A percentile compares a stretch with the other conserved stretches of the same genome.
Conservation (phyloP, 2,888 invertebrate species). For the Apoderus coryli region DNA sequence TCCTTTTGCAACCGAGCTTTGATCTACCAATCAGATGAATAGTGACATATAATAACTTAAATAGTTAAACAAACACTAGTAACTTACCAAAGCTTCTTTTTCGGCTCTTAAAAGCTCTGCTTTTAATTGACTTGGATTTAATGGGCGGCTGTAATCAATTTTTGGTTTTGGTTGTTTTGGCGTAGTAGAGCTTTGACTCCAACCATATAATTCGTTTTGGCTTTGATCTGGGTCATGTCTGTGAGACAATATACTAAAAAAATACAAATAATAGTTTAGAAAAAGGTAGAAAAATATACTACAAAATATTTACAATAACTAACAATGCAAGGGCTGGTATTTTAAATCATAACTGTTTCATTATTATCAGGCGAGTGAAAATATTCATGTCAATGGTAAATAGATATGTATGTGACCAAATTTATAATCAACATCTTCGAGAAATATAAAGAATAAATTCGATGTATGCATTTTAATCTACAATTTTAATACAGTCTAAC, state of each 20-base stretch:
- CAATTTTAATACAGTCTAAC: too few relatives aligned
- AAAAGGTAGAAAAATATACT: neutral
- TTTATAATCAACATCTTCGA: too few relatives aligned
- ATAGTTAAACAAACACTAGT: conserved; percentile 1
- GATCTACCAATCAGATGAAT: conserved; percentile 22
- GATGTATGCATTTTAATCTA: too few relatives aligned
- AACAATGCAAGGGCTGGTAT: too few relatives aligned
- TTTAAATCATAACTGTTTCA: too few relatives aligned
- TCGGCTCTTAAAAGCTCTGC: conserved; percentile 39
- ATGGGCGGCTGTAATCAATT: conserved; percentile 32
- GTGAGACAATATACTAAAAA: conserved; percentile 15
- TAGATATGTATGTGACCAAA: too few relatives aligned
- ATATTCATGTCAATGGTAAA: too few relatives aligned
- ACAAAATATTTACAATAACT: too few relatives aligned
- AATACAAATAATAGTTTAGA: conserved; percentile 1
- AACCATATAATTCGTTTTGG: conserved; percentile 46
- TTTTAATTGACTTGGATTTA: too few relatives aligned
- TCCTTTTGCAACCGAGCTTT: conserved; percentile 31
- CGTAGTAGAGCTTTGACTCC: conserved; percentile 31
- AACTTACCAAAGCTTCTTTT: conserved; percentile 44
- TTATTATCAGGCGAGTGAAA: too few relatives aligned
- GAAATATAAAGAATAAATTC: too few relatives aligned
- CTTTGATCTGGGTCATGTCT: conserved; percentile 32
- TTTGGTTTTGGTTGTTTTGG: conserved; percentile 16
- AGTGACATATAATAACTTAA: too few relatives aligned